A percentile compares a stretch with the other conserved stretches of the same genome.
Evolutionary conservation across 2,888 invertebrate species (phyloP).

Genomic region (Odontothrips loti): DNA sequence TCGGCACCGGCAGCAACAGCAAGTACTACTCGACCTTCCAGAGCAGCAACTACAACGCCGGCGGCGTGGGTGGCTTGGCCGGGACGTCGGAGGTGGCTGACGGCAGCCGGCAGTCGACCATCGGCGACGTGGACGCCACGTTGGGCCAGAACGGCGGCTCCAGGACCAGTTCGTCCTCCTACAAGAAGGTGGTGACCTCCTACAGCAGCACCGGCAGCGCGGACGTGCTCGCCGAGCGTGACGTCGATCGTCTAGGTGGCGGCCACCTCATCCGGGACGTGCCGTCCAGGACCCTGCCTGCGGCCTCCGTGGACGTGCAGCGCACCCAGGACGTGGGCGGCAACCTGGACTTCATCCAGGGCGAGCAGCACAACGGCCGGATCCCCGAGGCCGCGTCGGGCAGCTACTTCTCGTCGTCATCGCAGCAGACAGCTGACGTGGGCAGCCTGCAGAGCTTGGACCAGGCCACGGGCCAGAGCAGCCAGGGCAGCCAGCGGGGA

Average conservation of each 20-base stretch:
- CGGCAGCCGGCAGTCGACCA: neutral
- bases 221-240: neutral
- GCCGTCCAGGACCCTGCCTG: no score
- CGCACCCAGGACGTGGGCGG: slow-evolving; percentile 14
- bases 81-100: neutral
- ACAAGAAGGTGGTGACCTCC: neutral
- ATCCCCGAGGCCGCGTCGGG: slow-evolving; percentile 4
- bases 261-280: slow-evolving; percentile 2
- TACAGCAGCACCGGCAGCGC: neutral
- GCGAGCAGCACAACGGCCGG: neutral
- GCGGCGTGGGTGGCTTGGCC: neutral
- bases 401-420: slow-evolving; percentile 17
- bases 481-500: neutral
- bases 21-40: slow-evolving; percentile 15
- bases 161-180: neutral
- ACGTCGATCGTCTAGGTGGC: neutral
- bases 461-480: neutral
- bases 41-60: neutral
- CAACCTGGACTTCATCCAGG: neutral
- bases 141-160: neutral
- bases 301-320: neutral
- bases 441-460: neutral
- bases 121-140: neutral
- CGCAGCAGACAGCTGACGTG: neutral
- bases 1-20: neutral